phyloP scores from a whole-genome alignment of 92 coral and sea anemone genomes.

The Porites cylindrica region DNA sequence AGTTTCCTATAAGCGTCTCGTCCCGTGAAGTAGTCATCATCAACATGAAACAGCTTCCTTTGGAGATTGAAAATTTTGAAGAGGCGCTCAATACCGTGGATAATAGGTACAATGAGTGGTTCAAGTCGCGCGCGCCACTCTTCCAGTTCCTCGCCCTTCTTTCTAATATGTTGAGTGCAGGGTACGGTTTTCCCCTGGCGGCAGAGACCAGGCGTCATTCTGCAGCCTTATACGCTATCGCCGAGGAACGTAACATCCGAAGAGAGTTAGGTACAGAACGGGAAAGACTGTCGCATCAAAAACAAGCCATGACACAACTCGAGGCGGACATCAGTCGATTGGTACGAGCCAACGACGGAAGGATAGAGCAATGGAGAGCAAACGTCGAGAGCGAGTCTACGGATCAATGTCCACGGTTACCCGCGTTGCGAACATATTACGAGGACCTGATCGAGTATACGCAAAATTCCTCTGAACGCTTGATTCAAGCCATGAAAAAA shows the following conservation, averaged over 20 bases:
- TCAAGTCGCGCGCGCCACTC: neutral
- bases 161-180: neutral
- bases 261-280: neutral
- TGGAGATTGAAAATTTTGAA: neutral
- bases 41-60: neutral
- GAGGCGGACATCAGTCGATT: too few relatives aligned
- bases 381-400: too few relatives aligned
- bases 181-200: neutral
- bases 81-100: neutral
- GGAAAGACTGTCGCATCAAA: neutral
- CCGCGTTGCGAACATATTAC: neutral
- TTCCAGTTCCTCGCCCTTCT: neutral
- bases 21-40: too few relatives aligned
- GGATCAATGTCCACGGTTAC: too few relatives aligned
- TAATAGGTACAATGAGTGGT: slow-evolving; percentile 10
- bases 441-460: neutral
- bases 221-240: neutral
- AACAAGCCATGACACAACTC: too few relatives aligned
- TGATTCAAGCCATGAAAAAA: neutral
- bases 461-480: neutral
- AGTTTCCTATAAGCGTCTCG: too few relatives aligned
- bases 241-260: neutral
- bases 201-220: neutral
- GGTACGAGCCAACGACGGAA: neutral
- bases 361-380: too few relatives aligned